Percentiles rank a stretch among this genome's conserved stretches.
phyloP scores from a whole-genome alignment of 2,888 invertebrate genomes.

The Standfussiana lucernea region DNA sequence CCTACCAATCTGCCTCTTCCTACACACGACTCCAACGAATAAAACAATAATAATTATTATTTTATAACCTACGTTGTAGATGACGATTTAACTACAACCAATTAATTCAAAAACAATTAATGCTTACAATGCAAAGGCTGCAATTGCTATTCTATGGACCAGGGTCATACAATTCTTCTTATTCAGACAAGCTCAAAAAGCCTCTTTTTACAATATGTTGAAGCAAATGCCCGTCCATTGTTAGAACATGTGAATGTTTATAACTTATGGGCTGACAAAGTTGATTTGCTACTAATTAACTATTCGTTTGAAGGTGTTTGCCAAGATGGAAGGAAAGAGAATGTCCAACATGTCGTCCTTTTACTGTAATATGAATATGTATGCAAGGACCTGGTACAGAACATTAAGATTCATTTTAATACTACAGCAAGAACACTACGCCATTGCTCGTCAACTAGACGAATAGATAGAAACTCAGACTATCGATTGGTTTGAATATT shows the following conservation, averaged over 20 bases:
- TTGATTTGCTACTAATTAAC: conserved; percentile 34
- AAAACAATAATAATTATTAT: background rate
- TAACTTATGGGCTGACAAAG: background rate
- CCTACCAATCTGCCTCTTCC: conserved; percentile 5
- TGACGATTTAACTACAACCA: conserved; percentile 1
- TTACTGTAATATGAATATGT: conserved; percentile 73
- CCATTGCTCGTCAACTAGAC: conserved; percentile 31
- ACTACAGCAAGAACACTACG: conserved; percentile 26
- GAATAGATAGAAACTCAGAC: conserved; percentile 29
- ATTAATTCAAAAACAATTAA: conserved; percentile 3
- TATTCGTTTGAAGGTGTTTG: conserved; percentile 40
- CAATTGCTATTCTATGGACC: conserved; percentile 11
- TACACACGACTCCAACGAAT: background rate
- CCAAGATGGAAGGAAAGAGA: conserved; percentile 65
- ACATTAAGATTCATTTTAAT: conserved; percentile 42
- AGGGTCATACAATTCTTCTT: conserved; percentile 43
- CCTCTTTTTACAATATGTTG: conserved; percentile 2
- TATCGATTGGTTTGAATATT: conserved; percentile 52
- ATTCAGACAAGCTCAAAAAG: conserved; percentile 14
- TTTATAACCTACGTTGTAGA: background rate
- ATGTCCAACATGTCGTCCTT: conserved; percentile 72
- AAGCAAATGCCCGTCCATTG: conserved; percentile 10
- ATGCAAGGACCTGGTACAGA: conserved; percentile 70
- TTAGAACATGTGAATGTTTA: conserved; percentile 24
- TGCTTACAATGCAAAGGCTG: conserved; percentile 12